Percentiles rank a stretch among this genome's conserved stretches.
Evolutionary conservation across 2,113 vertebrate species (phyloP).

Genomic region (Rhegmatorhina hoffmannsi): DNA sequence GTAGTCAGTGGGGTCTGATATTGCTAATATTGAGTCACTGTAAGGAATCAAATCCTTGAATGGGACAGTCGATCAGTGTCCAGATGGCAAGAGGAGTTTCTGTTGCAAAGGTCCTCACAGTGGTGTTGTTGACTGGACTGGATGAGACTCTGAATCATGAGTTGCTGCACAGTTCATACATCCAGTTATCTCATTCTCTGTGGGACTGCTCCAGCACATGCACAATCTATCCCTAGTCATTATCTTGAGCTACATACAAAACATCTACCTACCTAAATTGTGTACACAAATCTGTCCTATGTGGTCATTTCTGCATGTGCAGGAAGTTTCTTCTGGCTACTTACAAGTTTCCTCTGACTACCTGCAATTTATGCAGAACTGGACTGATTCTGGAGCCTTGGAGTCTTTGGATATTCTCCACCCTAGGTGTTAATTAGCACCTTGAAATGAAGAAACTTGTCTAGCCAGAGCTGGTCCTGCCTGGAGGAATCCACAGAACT

Average conservation of each 20-base stretch:
- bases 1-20: not conserved
- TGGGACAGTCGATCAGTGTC: not conserved
- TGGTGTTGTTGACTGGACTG: not conserved
- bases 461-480: not conserved
- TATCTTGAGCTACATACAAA: not conserved
- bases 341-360: not conserved
- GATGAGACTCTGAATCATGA: not conserved
- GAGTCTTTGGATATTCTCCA: not conserved
- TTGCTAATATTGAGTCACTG: not conserved
- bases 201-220: rapidly evolving
- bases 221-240: not conserved
- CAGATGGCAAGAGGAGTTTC: not conserved
- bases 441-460: not conserved
- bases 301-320: not conserved
- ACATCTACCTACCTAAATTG: not conserved
- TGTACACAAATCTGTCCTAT: not conserved
- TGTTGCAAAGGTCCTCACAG: not conserved
- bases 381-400: not conserved
- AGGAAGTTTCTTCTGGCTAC: not conserved
- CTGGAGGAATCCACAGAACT: not conserved
- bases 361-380: not conserved
- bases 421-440: not conserved
- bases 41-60: not conserved
- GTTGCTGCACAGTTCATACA: not conserved
- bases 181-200: not conserved